A percentile compares a stretch with the other conserved stretches of the same genome.
Conservation (phyloP, 1,140 invertebrate species). For the Leptinotarsa texana region DNA sequence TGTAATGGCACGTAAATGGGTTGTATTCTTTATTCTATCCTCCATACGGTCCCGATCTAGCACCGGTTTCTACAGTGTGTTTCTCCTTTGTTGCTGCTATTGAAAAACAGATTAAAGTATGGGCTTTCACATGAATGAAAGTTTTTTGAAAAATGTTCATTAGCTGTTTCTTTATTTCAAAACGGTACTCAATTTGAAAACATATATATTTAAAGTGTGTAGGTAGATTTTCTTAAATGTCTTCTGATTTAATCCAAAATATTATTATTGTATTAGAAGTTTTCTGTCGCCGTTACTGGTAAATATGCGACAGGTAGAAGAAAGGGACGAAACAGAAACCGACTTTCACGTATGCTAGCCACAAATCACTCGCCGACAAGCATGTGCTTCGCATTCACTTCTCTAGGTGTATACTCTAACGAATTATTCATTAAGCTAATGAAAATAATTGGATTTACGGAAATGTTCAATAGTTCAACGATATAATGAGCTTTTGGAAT, state of each 20-base stretch:
- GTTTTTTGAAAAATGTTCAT: background rate
- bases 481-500: background rate
- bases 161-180: background rate
- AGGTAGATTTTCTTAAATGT: no score
- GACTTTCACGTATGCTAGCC: constrained; percentile 4
- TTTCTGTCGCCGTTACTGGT: background rate
- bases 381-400: background rate
- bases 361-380: constrained; percentile 8
- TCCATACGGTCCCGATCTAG: no score
- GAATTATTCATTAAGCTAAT: background rate
- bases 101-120: background rate
- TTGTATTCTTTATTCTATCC: no score
- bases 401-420: background rate
- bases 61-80: no score
- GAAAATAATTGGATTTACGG: background rate
- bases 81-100: background rate
- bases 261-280: no score
- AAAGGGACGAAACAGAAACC: constrained; percentile 13
- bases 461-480: background rate
- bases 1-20: no score
- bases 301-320: constrained; percentile 12
- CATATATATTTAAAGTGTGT: no score
- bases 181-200: background rate
- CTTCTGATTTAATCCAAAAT: no score
- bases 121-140: background rate